Base-by-base conservation (phyloP, 30 jellyfish, hydroid and myxozoan species). In the Pelagia noctiluca region DNA sequence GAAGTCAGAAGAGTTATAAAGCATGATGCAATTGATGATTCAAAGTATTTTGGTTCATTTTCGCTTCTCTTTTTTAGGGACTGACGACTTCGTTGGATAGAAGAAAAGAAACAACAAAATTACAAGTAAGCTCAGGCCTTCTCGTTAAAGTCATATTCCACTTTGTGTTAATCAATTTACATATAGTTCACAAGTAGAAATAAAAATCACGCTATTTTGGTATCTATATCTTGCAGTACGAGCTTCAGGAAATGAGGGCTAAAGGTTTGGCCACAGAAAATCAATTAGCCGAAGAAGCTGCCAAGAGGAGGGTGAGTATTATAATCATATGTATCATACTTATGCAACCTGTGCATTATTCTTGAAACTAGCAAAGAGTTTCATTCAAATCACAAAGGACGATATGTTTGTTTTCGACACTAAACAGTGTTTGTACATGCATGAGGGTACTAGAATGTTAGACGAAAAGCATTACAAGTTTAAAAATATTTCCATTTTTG, bases 281-380 rank as follows among this genome's bases (percentile, higher is more conserved):
- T 2, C 92, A 82, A 54, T 38, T 89, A 60, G 54, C 87, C 0
- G 94, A 81, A 13, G 97, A 81, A 68, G 75, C 87, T 22, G 88
- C 76, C 25, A 89, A 83, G 23, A 53, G 95, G 36, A 76, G 92
- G 78, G 92, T 82, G 2, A 50, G 81, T 4, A 30, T 35, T n/a
- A n/a, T n/a, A n/a, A n/a, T n/a, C n/a, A n/a, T n/a, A n/a, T n/a
- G n/a, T n/a, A n/a, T n/a, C n/a, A n/a, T n/a, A n/a, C n/a, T n/a
- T n/a, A n/a, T n/a, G n/a, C n/a, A n/a, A n/a, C n/a, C n/a, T n/a
- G n/a, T n/a, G n/a, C n/a, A n/a, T n/a, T n/a, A n/a, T n/a, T n/a
- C n/a, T n/a, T n/a, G n/a, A n/a, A n/a, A n/a, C n/a, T n/a, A n/a
- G n/a, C n/a, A n/a, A n/a, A n/a, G n/a, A n/a, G n/a, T n/a, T n/a